Evolutionary conservation across 2,888 invertebrate genomes (phyloP).

Genomic region (Melolontha melolontha): DNA sequence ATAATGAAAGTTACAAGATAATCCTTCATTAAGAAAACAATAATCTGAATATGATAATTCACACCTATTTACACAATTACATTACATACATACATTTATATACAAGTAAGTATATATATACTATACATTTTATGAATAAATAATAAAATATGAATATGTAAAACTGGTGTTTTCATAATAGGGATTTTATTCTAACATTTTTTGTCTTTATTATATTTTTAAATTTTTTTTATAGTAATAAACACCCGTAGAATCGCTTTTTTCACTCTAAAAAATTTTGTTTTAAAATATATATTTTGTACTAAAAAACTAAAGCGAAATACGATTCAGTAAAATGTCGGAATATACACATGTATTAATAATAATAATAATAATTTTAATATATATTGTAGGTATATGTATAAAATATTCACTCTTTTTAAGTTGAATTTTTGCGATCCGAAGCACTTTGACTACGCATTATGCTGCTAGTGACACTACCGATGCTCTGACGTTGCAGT

Average conservation of each 20-base stretch:
- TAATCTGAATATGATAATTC: not conserved
- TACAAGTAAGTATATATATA: conserved; percentile 31
- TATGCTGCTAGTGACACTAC: conserved; percentile 53
- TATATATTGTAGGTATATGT: too few relatives aligned
- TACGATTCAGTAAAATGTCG: conserved; percentile 7
- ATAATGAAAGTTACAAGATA: too few relatives aligned
- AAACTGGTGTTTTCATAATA: conserved; percentile 30
- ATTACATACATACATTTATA: conserved; percentile 28
- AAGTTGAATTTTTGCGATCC: conserved; percentile 61
- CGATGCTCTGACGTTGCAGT: conserved; percentile 60
- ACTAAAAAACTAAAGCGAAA: conserved; percentile 10
- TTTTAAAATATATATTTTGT: conserved; percentile 12
- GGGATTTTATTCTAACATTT: not conserved
- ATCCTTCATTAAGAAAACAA: too few relatives aligned
- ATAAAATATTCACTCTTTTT: conserved; percentile 37
- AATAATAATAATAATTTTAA: too few relatives aligned
- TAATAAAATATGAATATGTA: conserved; percentile 37
- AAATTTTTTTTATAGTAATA: too few relatives aligned
- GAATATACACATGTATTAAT: too few relatives aligned
- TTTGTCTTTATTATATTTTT: too few relatives aligned
- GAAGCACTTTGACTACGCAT: conserved; percentile 52
- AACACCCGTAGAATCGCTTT: too few relatives aligned
- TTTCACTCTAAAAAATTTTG: not conserved
- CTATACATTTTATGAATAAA: conserved; percentile 32
- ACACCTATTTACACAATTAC: conserved; percentile 21